Conservation (phyloP, 2,113 vertebrate species). For the Gorsachius goisagi region DNA sequence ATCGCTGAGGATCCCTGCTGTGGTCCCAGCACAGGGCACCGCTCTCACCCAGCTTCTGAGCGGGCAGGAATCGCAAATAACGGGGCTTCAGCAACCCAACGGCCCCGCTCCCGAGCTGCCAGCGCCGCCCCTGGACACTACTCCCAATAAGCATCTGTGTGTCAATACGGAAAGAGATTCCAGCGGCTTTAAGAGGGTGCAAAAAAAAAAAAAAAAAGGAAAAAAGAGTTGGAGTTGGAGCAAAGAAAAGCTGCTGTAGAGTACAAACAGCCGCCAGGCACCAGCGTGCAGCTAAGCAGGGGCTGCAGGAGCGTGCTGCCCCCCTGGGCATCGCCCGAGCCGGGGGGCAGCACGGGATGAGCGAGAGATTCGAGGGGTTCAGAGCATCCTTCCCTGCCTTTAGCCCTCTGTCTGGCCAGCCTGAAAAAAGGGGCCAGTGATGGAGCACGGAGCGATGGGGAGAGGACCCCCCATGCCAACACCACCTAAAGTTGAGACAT, state of each 20-base stretch:
- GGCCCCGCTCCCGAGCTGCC: not conserved
- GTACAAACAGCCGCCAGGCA: fast-evolving
- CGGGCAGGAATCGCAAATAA: not conserved
- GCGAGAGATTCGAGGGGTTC: fast-evolving
- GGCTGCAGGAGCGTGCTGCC: not conserved
- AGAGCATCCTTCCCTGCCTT: not conserved
- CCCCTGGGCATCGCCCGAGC: fast-evolving
- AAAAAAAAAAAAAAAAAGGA: not conserved
- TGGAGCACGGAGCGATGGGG: not conserved
- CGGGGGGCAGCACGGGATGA: not conserved
- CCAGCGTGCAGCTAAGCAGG: not conserved
- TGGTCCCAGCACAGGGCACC: not conserved
- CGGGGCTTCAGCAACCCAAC: not conserved
- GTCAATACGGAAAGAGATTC: not conserved
- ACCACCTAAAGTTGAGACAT: fast-evolving
- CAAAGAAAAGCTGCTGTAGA: not conserved
- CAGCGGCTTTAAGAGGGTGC: not conserved
- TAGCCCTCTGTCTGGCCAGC: not conserved
- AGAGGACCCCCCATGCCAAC: fast-evolving
- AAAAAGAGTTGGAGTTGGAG: too few relatives aligned
- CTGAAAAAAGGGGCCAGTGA: not conserved
- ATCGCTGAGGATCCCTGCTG: not conserved
- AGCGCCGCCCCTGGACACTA: not conserved
- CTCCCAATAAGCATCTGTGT: not conserved
- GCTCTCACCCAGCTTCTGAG: fast-evolving